Base-by-base conservation (phyloP, 2,797 vertebrate species). In the Dendrocincla tyrannina region DNA sequence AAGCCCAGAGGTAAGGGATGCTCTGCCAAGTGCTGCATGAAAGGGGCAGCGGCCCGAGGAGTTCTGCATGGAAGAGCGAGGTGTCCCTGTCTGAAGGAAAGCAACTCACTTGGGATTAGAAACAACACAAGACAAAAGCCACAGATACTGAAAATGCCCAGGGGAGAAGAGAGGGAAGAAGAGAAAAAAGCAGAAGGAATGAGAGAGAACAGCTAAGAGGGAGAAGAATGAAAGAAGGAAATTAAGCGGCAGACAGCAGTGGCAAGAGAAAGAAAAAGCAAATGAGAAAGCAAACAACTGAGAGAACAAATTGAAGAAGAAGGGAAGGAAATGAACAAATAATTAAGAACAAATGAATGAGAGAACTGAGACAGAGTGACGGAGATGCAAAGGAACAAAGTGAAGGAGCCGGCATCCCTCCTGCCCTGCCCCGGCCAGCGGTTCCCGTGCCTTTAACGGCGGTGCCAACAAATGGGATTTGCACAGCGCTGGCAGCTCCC, bases 271-370 rank as follows among this genome's bases (percentile, higher is more conserved):
- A 93, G 94, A 93, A 93, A 89, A 91, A 88, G 78, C 93, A 89
- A 97, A 95, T 44, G 74, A 91, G 91, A 88, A 63, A 64, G 52
- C 55, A 85, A 94, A 96, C 12, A 18, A 94, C 75, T 67, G 91
- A 95, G 84, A 50, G 91, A 93, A 95, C 94, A 96, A 96, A 96
- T 95, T 93, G 93, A 89, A 82, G 85, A 95, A 94, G 92, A 91
- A 91, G 60, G 81, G 86, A 94, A 97, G 94, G 93, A 97, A 96
- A 96, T 96, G 91, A 96, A 96, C 94, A 95, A 95, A 95, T 93
- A 95, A 97, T 96, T 95, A 94, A 89, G 88, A 91, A 96, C 81
- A 92, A 95, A 92, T 91, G 92, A 97, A 91, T 83, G 89, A 83
- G 81, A 89, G 84, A 92, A 79, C 74, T 63, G 75, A 91, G 81